Evolutionary conservation across 2,113 vertebrate genomes (phyloP).

Genomic region (Columbina picui): DNA sequence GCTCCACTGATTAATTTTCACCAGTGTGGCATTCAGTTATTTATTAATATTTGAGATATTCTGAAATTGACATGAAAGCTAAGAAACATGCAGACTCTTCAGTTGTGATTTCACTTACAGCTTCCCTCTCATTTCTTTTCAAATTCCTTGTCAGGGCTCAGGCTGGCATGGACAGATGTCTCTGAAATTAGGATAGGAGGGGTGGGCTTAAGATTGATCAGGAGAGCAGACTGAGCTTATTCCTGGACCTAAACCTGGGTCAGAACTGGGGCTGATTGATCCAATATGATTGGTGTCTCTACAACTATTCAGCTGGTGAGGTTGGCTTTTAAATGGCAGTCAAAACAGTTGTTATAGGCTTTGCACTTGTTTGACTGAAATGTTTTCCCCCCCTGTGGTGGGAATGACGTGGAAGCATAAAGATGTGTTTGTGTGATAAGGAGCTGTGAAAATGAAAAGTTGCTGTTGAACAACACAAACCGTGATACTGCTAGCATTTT

Average conservation of each 20-base stretch:
- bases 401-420: neutral
- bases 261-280: neutral
- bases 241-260: neutral
- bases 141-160: neutral
- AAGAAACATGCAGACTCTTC: neutral
- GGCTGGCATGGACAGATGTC: neutral
- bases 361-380: neutral
- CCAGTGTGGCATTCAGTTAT: neutral
- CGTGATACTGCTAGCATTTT: neutral
- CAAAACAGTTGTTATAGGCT: neutral
- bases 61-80: neutral
- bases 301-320: neutral
- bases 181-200: neutral
- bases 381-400: neutral
- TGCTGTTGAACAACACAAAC: neutral
- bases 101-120: neutral
- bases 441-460: neutral
- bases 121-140: neutral
- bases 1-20: neutral
- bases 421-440: constrained; percentile 7
- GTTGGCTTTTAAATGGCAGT: neutral
- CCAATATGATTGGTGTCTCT: neutral
- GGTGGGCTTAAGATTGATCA: neutral
- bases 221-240: neutral
- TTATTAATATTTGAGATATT: neutral